Base-by-base conservation (phyloP, 2,888 invertebrate genomes). In the Macaria notata region DNA sequence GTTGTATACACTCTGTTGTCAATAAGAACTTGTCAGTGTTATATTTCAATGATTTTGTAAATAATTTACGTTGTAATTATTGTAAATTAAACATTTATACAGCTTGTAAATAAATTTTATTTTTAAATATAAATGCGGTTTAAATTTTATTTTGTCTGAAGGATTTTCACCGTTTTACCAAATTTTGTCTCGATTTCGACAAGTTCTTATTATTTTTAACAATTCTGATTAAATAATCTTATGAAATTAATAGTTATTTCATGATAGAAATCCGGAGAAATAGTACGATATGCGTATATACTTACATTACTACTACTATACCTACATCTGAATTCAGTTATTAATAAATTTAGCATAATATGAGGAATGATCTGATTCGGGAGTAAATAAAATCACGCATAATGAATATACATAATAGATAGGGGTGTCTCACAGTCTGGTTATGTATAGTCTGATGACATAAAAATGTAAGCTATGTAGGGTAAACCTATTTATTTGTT, bases 361-460 rank as follows among this genome's bases (percentile, higher is more conserved):
- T 19, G 33, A 7, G 65, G 49, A 59, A 69, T 65, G 78, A 78
- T 78, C 77, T 78, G 77, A 76, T 74, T 67, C 61, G 62, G 66
- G 59, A 60, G 67, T 63, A 66, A 69, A 72, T 73, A 41, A 73
- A 72, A 76, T 76, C 78, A 78, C 74, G 86, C 87, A 88, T 87
- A 87, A 86, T 84, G 79, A 46, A 74, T 78, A 78, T 84, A 83
- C 85, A 88, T 88, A 88, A 90, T 88, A 87, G 86, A 82, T 84
- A 8, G 5, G 33, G 7, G 4, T 41, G 8, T 9, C 9, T 41
- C 4, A 8, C 5, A 9, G 9, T 41, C 8, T 8, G 9, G 4
- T 41, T 19, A 19, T 19, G 19, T 19, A 19, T 2, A 19, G 19
- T 19, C 19, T 19, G 19, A 19, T 19, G 19, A 19, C 19, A 19